These are phyloP conservation scores for Anguilla rostrata DNA, from an alignment of 2,113 vertebrate species.

Conservation along the genomic window DNA sequence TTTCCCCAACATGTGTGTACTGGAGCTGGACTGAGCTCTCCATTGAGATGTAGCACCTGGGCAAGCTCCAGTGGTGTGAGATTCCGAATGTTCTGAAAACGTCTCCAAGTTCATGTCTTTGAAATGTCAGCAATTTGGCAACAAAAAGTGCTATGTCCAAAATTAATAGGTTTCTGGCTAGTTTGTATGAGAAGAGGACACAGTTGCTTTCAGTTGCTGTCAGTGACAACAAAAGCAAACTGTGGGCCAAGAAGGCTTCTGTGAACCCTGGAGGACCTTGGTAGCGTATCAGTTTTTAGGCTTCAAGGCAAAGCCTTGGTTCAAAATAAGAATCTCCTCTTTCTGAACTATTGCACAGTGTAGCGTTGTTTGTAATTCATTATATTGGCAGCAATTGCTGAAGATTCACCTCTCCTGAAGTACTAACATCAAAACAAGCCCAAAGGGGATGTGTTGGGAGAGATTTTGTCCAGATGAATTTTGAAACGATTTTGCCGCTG, in stretches of 20 bases:
- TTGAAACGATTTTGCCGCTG: conserved; percentile 14
- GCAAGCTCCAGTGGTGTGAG: neutral
- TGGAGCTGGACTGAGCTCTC: neutral
- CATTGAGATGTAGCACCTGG: neutral
- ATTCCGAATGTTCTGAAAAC: neutral
- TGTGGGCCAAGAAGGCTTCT: neutral
- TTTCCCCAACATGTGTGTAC: neutral
- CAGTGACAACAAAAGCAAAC: neutral
- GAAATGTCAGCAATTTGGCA: neutral
- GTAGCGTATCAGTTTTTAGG: neutral
- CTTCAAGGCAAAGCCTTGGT: neutral
- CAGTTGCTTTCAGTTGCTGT: neutral
- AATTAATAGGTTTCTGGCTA: neutral
- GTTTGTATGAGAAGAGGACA: neutral
- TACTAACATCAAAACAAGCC: neutral
- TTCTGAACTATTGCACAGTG: neutral
- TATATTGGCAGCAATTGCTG: neutral
- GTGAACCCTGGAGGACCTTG: neutral
- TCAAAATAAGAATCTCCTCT: neutral
- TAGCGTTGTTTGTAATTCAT: neutral
- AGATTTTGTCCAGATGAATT: conserved; percentile 30
- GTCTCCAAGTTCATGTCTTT: neutral
- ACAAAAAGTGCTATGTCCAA: neutral
- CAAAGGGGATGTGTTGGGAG: conserved; percentile 1
- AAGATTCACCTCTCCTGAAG: neutral